These are phyloP conservation scores for Cephus spinipes DNA, from an alignment of 2,888 invertebrate genomes.

Conservation along the genomic window DNA sequence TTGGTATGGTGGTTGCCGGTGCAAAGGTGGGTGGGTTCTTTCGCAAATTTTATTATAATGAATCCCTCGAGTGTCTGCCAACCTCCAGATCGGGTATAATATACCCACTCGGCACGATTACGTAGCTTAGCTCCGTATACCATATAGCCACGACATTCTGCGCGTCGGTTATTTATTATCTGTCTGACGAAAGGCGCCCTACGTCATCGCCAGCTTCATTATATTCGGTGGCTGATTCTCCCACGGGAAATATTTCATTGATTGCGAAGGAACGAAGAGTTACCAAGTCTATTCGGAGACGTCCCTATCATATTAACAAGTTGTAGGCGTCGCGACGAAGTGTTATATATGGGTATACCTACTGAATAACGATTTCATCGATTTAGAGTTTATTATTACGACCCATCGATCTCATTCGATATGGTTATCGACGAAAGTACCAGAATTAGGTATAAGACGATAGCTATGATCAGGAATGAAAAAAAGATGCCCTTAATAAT, in stretches of 20 bases:
- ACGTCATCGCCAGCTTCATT: slow-evolving; percentile 7
- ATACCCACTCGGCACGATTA: slow-evolving; percentile 5
- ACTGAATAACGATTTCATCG: not conserved
- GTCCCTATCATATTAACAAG: too few species aligned
- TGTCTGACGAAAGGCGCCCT: not conserved
- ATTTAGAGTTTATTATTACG: not conserved
- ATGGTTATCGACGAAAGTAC: not conserved
- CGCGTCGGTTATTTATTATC: not conserved
- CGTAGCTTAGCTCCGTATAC: not conserved
- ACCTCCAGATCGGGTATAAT: slow-evolving; percentile 23
- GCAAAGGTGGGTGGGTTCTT: slow-evolving; percentile 15
- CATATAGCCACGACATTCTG: not conserved
- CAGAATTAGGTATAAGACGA: not conserved
- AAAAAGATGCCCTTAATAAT: not conserved
- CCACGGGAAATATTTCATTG: slow-evolving; percentile 43
- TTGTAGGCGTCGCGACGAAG: not conserved
- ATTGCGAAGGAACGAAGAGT: slow-evolving; percentile 35
- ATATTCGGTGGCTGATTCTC: slow-evolving; percentile 23
- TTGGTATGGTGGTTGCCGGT: not conserved
- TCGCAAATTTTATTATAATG: slow-evolving; percentile 36
- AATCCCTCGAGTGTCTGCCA: slow-evolving; percentile 33
- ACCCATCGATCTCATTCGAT: not conserved
- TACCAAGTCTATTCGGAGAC: slow-evolving; percentile 46
- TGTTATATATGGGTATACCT: not conserved
- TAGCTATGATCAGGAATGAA: not conserved